phyloP scores from a whole-genome alignment of 2,888 invertebrate genomes.

The Lycia hirtaria region DNA sequence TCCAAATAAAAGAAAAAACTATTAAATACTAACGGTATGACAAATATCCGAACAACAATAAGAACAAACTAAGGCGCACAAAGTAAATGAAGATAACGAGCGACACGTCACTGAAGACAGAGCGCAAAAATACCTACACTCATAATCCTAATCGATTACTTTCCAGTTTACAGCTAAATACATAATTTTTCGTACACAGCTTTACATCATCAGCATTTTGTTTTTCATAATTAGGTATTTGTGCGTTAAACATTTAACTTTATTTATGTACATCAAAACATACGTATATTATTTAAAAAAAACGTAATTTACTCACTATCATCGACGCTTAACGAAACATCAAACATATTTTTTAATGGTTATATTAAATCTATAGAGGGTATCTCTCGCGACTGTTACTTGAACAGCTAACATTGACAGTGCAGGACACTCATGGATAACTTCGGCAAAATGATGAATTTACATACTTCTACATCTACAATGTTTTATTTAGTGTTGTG shows the following conservation, averaged over 20 bases:
- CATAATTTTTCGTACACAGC: conserved; percentile 72
- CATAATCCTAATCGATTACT: conserved; percentile 71
- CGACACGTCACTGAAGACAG: conserved; percentile 57
- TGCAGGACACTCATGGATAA: conserved; percentile 53
- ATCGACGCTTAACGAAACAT: conserved; percentile 72
- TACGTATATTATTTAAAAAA: conserved; percentile 80
- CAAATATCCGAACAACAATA: not conserved
- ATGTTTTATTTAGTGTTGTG: conserved; percentile 61
- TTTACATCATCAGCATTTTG: conserved; percentile 71
- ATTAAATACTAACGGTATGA: conserved; percentile 11
- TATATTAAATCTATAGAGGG: conserved; percentile 63
- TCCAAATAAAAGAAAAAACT: not conserved
- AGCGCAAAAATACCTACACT: conserved; percentile 65
- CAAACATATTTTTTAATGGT: conserved; percentile 58
- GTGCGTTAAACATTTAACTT: conserved; percentile 85
- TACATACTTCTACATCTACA: conserved; percentile 66
- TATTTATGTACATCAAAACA: conserved; percentile 85
- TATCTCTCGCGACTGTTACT: conserved; percentile 33
- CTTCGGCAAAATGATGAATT: conserved; percentile 57
- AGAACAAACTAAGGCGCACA: conserved; percentile 10
- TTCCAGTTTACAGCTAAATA: conserved; percentile 80
- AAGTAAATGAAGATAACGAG: conserved; percentile 38
- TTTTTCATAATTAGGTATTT: conserved; percentile 71
- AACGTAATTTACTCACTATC: conserved; percentile 78
- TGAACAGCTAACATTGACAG: conserved; percentile 41